A percentile compares a stretch with the other conserved stretches of the same genome.
Evolutionary conservation across 2,888 invertebrate genomes (phyloP).

Genomic region (Dryocosmus kuriphilus): DNA sequence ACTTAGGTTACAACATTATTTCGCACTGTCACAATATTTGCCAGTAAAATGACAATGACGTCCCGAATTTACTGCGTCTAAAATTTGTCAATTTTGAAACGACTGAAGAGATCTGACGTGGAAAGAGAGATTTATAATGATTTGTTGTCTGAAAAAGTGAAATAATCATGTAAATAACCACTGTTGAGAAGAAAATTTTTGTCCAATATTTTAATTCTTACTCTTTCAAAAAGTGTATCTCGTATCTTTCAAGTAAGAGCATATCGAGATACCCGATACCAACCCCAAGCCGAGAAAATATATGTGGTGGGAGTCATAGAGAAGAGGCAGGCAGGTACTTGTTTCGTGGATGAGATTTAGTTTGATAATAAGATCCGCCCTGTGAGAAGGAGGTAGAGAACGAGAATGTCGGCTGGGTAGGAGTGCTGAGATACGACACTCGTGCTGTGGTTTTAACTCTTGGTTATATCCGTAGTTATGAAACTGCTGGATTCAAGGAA

Average conservation of each 20-base stretch:
- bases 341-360: slow-evolving; percentile 73
- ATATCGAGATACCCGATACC: slow-evolving; percentile 55
- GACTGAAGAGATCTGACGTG: no score
- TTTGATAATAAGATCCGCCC: slow-evolving; percentile 75
- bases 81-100: no score
- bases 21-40: no score
- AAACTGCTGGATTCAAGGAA: slow-evolving; percentile 73
- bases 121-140: no score
- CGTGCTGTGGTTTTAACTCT: slow-evolving; percentile 77
- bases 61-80: no score
- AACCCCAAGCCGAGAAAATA: slow-evolving; percentile 50
- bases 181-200: no score
- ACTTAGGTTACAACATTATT: no score
- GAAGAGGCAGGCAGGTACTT: slow-evolving; percentile 63
- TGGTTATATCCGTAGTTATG: slow-evolving; percentile 74
- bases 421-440: slow-evolving; percentile 75
- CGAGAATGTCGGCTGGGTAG: slow-evolving; percentile 60
- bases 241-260: neutral
- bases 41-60: no score
- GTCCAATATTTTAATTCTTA: no score
- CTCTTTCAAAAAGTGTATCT: neutral
- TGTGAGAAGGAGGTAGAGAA: slow-evolving; percentile 58
- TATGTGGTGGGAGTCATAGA: slow-evolving; percentile 51
- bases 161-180: no score
- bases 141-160: slow-evolving; percentile 40